Base-by-base conservation (phyloP, 2,888 invertebrate genomes). In the Calliopum simillimum region DNA sequence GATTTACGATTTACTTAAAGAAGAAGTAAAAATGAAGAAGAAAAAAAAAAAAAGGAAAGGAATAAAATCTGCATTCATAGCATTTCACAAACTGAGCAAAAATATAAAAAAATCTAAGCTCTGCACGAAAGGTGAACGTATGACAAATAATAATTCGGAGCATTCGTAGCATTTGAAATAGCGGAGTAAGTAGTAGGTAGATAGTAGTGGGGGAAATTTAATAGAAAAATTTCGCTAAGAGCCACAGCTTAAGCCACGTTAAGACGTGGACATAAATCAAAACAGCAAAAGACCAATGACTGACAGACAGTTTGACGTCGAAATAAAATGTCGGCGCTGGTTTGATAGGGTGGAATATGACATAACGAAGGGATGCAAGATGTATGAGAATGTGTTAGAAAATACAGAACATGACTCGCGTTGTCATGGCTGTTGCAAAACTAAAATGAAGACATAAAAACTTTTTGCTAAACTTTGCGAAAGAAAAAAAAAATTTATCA, bases 361-460 rank as follows among this genome's bases (percentile, higher is more conserved):
- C 43, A 21, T 59, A 11, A 53, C 5, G 23, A 23, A 53, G 8
- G 33, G 12, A 23, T 12, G 11, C 58, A 61, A 21, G 14, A 19
- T 16, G 53, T 43, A 33, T 13, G 12, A 16, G 64, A 14, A 25
- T 11, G 14, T 21, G 53, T 6, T 53, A 19, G 11, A 6, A n/a
- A 12, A 53, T 21, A 1, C 14, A 19, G 19, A 55, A 16, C 55
- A 55, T 23, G 23, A 55, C 6, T 11, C 23, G 44, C 46, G 44
- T 47, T 6, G 46, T 19, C 19, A 61, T 61, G 44, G 23, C 46
- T 44, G 19, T 46, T 61, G 61, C 61, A 46, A 44, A 61, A 61
- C 61, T 61, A 23, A 79, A 81, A 81, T 82, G 72, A 79, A 82
- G 82, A 81, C 82, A 80, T 81, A 81, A 81, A 81, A 80, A 80